phyloP scores from a whole-genome alignment of 2,113 vertebrate genomes.

The Rhea pennata region DNA sequence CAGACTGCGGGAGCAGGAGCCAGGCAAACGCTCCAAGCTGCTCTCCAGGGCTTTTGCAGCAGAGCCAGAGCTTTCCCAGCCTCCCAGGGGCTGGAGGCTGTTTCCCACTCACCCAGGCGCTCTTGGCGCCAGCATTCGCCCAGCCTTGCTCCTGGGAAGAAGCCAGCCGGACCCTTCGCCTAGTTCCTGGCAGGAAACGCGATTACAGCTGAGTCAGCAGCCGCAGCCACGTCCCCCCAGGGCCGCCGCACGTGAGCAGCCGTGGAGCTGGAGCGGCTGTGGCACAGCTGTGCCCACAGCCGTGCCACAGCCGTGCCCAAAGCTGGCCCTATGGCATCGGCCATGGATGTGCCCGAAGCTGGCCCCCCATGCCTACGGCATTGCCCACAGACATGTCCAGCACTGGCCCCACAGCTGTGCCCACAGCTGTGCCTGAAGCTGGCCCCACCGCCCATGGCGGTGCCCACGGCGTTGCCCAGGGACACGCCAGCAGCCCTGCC shows the following conservation, averaged over 20 bases:
- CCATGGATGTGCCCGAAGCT: not conserved
- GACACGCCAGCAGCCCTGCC: not conserved
- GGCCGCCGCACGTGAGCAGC: not conserved
- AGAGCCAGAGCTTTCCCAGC: not conserved
- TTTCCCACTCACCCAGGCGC: not conserved
- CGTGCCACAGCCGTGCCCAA: not conserved
- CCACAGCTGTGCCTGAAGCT: too few relatives aligned
- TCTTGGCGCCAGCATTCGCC: not conserved
- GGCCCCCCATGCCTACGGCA: too few relatives aligned
- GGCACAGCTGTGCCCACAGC: not conserved
- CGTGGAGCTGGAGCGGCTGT: fast-evolving
- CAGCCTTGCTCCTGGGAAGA: not conserved
- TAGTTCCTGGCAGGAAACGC: not conserved
- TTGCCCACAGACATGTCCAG: too few relatives aligned
- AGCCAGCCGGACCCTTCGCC: not conserved
- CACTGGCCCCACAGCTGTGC: too few relatives aligned
- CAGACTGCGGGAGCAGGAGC: too few relatives aligned
- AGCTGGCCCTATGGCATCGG: not conserved
- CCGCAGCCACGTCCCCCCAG: fast-evolving
- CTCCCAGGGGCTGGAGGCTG: not conserved
- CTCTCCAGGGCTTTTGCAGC: fast-evolving
- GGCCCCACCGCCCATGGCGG: too few relatives aligned
- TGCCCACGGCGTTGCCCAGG: not conserved
- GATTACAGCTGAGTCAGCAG: not conserved
- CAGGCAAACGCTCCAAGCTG: not conserved